phyloP scores from a whole-genome alignment of 2,113 vertebrate species.

The Phycodurus eques region DNA sequence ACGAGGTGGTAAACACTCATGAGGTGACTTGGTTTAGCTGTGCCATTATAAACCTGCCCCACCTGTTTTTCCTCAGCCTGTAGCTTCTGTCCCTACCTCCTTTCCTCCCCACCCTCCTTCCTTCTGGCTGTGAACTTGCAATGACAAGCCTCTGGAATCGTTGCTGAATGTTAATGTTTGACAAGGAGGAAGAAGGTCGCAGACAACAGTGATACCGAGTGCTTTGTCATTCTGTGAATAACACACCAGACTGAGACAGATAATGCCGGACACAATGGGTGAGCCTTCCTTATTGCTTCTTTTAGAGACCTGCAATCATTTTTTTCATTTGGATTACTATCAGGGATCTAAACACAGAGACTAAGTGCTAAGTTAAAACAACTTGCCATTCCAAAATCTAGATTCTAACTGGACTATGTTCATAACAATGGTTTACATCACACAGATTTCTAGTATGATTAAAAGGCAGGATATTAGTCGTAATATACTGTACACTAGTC shows the following conservation, averaged over 20 bases:
- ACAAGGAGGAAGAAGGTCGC: slow-evolving; percentile 63
- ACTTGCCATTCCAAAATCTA: neutral
- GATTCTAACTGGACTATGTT: neutral
- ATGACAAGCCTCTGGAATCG: slow-evolving; percentile 56
- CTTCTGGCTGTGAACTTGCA: slow-evolving; percentile 57
- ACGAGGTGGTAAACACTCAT: neutral
- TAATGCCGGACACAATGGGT: slow-evolving; percentile 61
- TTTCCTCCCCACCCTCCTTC: slow-evolving; percentile 41
- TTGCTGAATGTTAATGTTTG: slow-evolving; percentile 72
- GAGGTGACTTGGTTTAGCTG: neutral
- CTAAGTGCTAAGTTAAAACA: neutral
- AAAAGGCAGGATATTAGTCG: no score
- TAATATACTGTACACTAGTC: no score
- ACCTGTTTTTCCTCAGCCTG: slow-evolving; percentile 60
- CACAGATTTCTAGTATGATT: no score
- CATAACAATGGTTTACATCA: no score
- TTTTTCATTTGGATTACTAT: neutral
- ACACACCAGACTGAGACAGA: slow-evolving; percentile 5
- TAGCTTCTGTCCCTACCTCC: slow-evolving; percentile 4
- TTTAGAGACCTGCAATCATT: neutral
- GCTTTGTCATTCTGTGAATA: slow-evolving; percentile 39
- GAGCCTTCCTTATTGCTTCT: slow-evolving; percentile 33
- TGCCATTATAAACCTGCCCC: slow-evolving; percentile 63
- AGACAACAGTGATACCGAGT: slow-evolving; percentile 24
- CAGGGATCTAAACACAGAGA: no score